phyloP scores from a whole-genome alignment of 2,797 vertebrate species.

The Rousettus madagascariensis region DNA sequence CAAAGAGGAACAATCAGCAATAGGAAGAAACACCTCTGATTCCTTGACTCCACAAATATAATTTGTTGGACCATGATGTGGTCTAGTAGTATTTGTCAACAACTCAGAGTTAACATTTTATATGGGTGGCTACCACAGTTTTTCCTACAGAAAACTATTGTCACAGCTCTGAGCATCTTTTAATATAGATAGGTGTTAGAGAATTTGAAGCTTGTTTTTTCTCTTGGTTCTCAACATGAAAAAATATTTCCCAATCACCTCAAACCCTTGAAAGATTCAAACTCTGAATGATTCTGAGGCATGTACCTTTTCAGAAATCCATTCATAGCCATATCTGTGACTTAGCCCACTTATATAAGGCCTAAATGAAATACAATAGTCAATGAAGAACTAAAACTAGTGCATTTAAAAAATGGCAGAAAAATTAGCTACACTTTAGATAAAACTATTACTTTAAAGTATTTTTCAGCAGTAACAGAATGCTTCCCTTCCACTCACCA shows the following conservation, averaged over 20 bases:
- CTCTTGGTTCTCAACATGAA: not conserved
- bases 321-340: not conserved
- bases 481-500: not conserved
- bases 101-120: not conserved
- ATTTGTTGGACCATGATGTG: not conserved
- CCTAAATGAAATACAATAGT: not conserved
- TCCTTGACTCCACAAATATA: not conserved
- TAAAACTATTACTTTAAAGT: not conserved
- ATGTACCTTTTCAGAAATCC: constrained; percentile 14
- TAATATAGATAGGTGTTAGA: not conserved
- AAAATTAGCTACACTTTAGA: not conserved
- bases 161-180: not conserved
- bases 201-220: not conserved
- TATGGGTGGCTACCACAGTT: not conserved
- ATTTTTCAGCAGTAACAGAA: not conserved
- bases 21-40: constrained; percentile 36
- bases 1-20: not conserved
- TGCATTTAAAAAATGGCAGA: not conserved
- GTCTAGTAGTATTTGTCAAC: not conserved
- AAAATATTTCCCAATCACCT: constrained; percentile 35
- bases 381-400: not conserved
- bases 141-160: constrained; percentile 39
- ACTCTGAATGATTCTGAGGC: not conserved
- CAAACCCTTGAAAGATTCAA: not conserved
- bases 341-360: not conserved